Percentiles rank a stretch among this genome's conserved stretches.
These are phyloP conservation scores for Danio aesculapii DNA, from an alignment of 2,797 vertebrate species.

Conservation along the genomic window DNA sequence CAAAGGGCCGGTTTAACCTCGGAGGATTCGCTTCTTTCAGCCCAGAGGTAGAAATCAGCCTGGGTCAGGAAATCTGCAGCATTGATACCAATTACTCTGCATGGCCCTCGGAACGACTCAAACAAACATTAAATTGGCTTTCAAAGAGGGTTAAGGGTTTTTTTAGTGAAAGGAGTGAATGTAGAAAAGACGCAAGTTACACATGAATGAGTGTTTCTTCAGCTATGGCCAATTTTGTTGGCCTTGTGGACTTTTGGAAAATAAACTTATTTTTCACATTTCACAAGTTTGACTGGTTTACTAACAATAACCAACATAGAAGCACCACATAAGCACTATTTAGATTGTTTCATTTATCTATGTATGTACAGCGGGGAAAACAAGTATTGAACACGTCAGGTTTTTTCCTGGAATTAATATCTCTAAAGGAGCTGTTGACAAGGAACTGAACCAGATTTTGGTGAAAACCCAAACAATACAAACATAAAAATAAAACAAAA, in stretches of 20 bases:
- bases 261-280: neutral
- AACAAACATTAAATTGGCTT: slow-evolving; percentile 10
- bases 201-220: slow-evolving; percentile 8
- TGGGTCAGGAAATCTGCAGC: neutral
- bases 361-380: too few relatives aligned
- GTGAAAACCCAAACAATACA: too few relatives aligned
- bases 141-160: neutral
- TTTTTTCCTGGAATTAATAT: too few relatives aligned
- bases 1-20: slow-evolving; percentile 31
- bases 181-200: neutral
- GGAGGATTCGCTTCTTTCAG: neutral
- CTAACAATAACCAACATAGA: neutral
- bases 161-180: neutral
- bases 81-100: slow-evolving; percentile 24
- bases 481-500: too few relatives aligned
- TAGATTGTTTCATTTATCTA: too few relatives aligned
- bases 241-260: neutral
- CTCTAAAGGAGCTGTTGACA: too few relatives aligned
- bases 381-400: too few relatives aligned
- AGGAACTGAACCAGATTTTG: too few relatives aligned
- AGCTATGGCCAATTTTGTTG: neutral
- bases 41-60: slow-evolving; percentile 8
- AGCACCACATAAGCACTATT: neutral
- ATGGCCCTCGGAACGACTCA: neutral
- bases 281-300: neutral